Evolutionary conservation across 1,140 invertebrate genomes (phyloP).

Genomic region (Zaprionus vittiger): DNA sequence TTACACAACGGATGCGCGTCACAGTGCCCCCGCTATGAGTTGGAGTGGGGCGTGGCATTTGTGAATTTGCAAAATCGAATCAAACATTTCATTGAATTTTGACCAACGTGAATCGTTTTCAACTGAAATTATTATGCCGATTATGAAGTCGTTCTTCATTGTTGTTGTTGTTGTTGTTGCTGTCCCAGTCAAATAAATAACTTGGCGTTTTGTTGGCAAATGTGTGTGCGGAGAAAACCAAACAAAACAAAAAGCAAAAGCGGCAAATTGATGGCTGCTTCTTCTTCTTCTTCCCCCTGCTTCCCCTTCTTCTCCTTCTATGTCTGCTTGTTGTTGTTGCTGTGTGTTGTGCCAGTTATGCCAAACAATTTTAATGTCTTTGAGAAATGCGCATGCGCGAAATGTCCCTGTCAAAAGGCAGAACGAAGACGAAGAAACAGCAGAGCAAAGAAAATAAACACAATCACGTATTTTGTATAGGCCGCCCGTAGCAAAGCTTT

Average conservation of each 20-base stretch:
- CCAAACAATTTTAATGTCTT: conserved; percentile 67
- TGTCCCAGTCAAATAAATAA: conserved; percentile 63
- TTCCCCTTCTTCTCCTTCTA: neutral
- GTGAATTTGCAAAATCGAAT: conserved; percentile 3
- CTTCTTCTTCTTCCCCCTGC: conserved; percentile 4
- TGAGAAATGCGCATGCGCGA: conserved; percentile 59
- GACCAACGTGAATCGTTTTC: conserved; percentile 18
- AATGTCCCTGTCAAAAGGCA: conserved; percentile 55
- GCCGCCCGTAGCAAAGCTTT: neutral
- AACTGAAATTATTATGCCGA: conserved; percentile 51
- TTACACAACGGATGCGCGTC: conserved; percentile 65
- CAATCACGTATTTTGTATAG: conserved; percentile 15
- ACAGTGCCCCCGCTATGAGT: conserved; percentile 34
- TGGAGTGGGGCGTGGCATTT: conserved; percentile 38
- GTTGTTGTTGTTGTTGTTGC: conserved; percentile 5
- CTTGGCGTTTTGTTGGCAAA: conserved; percentile 70
- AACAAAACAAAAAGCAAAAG: conserved; percentile 49
- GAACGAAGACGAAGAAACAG: conserved; percentile 2
- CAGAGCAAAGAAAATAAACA: conserved; percentile 16
- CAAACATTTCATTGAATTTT: conserved; percentile 31
- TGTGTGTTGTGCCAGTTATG: conserved; percentile 67
- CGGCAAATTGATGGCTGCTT: conserved; percentile 58
- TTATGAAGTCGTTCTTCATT: conserved; percentile 45
- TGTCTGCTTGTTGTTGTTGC: conserved; percentile 27
- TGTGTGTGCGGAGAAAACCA: conserved; percentile 55